A percentile compares a stretch with the other conserved stretches of the same genome.
These are phyloP conservation scores for Meloe dianella DNA, from an alignment of 2,888 invertebrate genomes.

Conservation along the genomic window DNA sequence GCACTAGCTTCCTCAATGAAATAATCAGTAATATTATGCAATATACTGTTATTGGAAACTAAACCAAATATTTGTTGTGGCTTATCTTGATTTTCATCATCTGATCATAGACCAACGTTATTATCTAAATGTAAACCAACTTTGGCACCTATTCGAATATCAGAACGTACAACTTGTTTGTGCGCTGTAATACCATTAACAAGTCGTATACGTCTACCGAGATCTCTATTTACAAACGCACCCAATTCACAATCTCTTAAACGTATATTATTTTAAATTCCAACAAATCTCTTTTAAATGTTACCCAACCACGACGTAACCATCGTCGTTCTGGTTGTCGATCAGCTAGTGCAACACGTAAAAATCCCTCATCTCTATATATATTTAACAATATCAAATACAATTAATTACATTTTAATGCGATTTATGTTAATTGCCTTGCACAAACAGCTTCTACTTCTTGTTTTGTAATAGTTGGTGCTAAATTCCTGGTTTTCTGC, in stretches of 20 bases:
- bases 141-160: constrained; percentile 90
- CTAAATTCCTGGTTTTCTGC: constrained; percentile 82
- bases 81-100: constrained; percentile 60
- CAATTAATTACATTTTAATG: background rate
- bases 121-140: constrained; percentile 90
- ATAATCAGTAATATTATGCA: constrained; percentile 97
- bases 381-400: background rate
- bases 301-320: constrained; percentile 98
- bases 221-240: constrained; percentile 95
- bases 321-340: constrained; percentile 95
- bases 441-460: constrained; percentile 88
- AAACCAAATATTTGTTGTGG: constrained; percentile 68
- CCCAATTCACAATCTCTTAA: constrained; percentile 90
- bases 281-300: constrained; percentile 95
- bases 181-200: constrained; percentile 91
- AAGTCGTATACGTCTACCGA: constrained; percentile 90
- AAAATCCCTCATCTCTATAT: constrained; percentile 86
- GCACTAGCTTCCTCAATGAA: constrained; percentile 97
- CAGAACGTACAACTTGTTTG: constrained; percentile 85
- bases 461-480: constrained; percentile 93
- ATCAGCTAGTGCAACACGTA: constrained; percentile 95
- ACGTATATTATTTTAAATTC: constrained; percentile 95
- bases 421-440: constrained; percentile 32
- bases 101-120: constrained; percentile 78
- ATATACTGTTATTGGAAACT: constrained; percentile 87